Percentiles rank a stretch among this genome's conserved stretches.
These are phyloP conservation scores for Potamilus streckersoni DNA, from an alignment of 1,140 invertebrate genomes.

Conservation along the genomic window DNA sequence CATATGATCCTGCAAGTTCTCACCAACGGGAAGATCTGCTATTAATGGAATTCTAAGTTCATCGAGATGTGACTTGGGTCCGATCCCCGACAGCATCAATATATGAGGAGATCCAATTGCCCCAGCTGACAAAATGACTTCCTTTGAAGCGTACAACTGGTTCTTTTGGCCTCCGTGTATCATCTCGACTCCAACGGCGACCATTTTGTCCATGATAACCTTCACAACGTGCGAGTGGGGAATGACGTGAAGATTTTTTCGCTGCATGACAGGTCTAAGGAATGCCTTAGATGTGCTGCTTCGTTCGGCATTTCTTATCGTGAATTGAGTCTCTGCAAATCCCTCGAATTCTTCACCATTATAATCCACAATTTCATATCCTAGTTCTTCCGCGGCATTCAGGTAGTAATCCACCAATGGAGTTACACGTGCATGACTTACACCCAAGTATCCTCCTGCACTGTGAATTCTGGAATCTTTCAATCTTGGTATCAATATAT, in stretches of 20 bases:
- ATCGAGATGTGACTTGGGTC: no score
- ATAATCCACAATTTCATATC: conserved; percentile 35
- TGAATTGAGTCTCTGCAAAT: conserved; percentile 12
- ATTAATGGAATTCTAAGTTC: no score
- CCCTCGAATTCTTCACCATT: conserved; percentile 33
- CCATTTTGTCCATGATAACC: conserved; percentile 13
- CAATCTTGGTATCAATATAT: conserved; percentile 38
- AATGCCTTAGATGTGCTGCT: conserved; percentile 8
- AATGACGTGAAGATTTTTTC: conserved; percentile 11
- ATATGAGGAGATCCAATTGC: no score
- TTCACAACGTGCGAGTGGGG: conserved; percentile 4
- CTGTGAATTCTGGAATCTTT: conserved; percentile 43
- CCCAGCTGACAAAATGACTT: no score
- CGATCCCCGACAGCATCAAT: no score
- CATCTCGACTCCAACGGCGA: conserved; percentile 6
- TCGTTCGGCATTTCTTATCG: conserved; percentile 9
- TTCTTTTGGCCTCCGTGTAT: no score
- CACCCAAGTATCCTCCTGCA: conserved; percentile 41
- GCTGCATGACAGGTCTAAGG: conserved; percentile 4
- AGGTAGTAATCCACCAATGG: conserved; percentile 39
- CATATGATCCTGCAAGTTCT: no score
- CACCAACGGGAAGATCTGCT: no score
- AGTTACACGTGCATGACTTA: conserved; percentile 37
- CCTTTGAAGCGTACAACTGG: no score
- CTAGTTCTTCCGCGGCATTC: conserved; percentile 43